Evolutionary conservation across 1,140 invertebrate species (phyloP).

Genomic region (Leptoteleia sp.): DNA sequence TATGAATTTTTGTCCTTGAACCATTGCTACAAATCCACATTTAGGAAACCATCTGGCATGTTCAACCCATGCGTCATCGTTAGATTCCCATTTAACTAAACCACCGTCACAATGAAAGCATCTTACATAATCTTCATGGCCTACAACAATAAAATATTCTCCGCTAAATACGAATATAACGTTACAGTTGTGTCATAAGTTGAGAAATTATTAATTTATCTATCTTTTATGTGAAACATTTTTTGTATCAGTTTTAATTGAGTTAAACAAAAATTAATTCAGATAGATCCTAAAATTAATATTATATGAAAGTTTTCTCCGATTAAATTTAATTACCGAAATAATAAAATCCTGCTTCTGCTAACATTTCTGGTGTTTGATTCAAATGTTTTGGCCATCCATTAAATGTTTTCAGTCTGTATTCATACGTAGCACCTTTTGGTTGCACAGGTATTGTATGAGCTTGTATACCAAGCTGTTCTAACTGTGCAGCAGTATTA

Average conservation of each 20-base stretch:
- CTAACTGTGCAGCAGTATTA: slow-evolving; percentile 75
- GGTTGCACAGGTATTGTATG: slow-evolving; percentile 84
- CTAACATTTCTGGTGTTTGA: slow-evolving; percentile 85
- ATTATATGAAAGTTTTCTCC: too few species aligned
- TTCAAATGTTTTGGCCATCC: slow-evolving; percentile 84
- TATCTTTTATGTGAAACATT: too few species aligned
- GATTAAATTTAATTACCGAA: too few species aligned
- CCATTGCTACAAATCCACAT: slow-evolving; percentile 89
- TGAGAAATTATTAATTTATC: too few species aligned
- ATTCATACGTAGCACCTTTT: slow-evolving; percentile 84
- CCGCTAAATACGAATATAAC: too few species aligned
- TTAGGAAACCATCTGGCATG: slow-evolving; percentile 94
- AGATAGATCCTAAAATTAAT: too few species aligned
- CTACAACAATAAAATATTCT: slow-evolving; percentile 3
- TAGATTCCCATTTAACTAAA: slow-evolving; percentile 90
- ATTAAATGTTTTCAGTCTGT: slow-evolving; percentile 84
- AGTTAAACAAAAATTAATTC: too few species aligned
- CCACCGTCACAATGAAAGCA: slow-evolving; percentile 97
- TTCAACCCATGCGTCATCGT: slow-evolving; percentile 93
- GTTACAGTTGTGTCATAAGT: too few species aligned
- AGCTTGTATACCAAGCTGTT: slow-evolving; percentile 84
- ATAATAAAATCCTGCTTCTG: slow-evolving; percentile 90
- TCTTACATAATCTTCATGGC: slow-evolving; percentile 85
- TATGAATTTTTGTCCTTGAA: slow-evolving; percentile 90
- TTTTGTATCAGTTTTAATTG: too few species aligned